Conservation (phyloP, 2,888 invertebrate genomes). For the Pristionchus entomophagus region DNA sequence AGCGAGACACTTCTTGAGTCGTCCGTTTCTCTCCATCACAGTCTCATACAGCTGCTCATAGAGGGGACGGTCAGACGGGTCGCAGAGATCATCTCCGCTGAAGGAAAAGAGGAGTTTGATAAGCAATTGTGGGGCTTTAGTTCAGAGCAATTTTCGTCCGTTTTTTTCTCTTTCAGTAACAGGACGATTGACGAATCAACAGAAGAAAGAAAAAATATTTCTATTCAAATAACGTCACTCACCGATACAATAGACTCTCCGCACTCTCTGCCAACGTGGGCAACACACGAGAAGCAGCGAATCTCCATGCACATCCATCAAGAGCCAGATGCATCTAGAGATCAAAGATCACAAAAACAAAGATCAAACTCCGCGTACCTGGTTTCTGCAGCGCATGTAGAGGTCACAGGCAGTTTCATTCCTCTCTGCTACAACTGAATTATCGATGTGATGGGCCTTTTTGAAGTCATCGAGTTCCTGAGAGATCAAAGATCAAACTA, state of each 20-base stretch:
- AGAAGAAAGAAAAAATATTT: no score
- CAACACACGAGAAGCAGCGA: slow-evolving; percentile 59
- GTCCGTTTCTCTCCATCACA: slow-evolving; percentile 61
- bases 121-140: no score
- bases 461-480: slow-evolving; percentile 60
- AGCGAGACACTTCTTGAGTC: slow-evolving; percentile 60
- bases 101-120: background rate
- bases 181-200: no score
- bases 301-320: slow-evolving; percentile 64
- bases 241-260: slow-evolving; percentile 63
- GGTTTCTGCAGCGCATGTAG: slow-evolving; percentile 64
- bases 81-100: slow-evolving; percentile 61
- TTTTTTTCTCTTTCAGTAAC: no score
- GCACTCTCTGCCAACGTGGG: slow-evolving; percentile 63
- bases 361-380: no score
- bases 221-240: no score
- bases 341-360: background rate
- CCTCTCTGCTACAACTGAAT: slow-evolving; percentile 32
- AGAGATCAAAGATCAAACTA: slow-evolving; percentile 3
- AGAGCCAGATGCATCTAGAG: slow-evolving; percentile 64
- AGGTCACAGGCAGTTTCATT: slow-evolving; percentile 65
- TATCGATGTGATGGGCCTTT: slow-evolving; percentile 52
- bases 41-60: slow-evolving; percentile 60
- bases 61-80: slow-evolving; percentile 57
- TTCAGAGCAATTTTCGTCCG: no score